A percentile compares a stretch with the other conserved stretches of the same genome.
phyloP scores from a whole-genome alignment of 2,113 vertebrate species.

The Pitta sordida region DNA sequence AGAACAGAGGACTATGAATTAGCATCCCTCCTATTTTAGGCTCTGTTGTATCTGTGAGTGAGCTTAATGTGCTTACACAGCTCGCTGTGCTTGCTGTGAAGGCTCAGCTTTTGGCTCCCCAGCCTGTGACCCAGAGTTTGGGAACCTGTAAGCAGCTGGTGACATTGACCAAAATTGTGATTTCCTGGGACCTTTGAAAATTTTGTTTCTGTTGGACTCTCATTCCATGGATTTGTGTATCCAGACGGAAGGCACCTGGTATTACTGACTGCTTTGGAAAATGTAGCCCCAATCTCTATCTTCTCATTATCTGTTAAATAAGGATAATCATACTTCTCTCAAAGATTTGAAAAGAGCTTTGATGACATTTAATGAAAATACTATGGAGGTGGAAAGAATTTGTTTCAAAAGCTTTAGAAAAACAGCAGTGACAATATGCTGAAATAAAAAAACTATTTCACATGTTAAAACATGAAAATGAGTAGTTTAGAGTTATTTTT shows the following conservation, averaged over 20 bases:
- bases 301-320: constrained; percentile 54
- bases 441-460: constrained; percentile 29
- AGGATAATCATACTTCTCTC: constrained; percentile 49
- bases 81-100: neutral
- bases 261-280: constrained; percentile 3
- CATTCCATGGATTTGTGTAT: neutral
- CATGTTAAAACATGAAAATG: neutral
- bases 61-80: neutral
- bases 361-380: constrained; percentile 58
- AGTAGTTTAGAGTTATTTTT: neutral
- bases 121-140: neutral
- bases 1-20: neutral
- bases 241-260: neutral
- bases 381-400: constrained; percentile 46
- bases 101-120: neutral
- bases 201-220: neutral
- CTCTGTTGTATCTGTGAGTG: neutral
- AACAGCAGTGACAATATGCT: constrained; percentile 8
- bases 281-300: neutral
- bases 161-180: neutral
- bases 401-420: constrained; percentile 52
- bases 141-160: neutral
- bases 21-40: neutral
- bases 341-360: constrained; percentile 33
- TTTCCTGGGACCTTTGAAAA: neutral